Conservation (phyloP, 2,113 vertebrate genomes). For the Falco punctatus region DNA sequence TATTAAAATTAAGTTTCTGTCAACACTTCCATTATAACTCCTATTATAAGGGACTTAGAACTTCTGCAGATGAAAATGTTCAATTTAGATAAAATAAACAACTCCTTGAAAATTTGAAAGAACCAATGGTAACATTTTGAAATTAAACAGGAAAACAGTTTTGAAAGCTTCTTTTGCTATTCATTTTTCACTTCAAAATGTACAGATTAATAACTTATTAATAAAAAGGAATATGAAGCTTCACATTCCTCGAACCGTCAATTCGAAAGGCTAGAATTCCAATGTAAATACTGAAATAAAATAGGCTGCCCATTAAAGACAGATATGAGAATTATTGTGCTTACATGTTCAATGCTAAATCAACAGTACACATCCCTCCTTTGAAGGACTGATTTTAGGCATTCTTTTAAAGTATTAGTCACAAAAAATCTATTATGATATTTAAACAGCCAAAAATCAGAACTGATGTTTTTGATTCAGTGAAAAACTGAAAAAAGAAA, state of each 20-base stretch:
- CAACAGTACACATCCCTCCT: background rate
- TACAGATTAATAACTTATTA: background rate
- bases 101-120: background rate
- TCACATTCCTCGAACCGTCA: background rate
- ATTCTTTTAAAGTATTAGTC: background rate
- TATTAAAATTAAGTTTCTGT: constrained; percentile 41
- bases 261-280: background rate
- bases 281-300: background rate
- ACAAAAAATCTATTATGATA: background rate
- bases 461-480: background rate
- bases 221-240: background rate
- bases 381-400: background rate
- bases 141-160: background rate
- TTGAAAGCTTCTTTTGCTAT: background rate
- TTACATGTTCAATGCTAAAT: background rate
- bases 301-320: background rate
- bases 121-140: background rate
- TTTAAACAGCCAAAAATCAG: background rate
- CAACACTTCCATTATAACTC: background rate
- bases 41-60: background rate
- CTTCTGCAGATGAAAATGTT: constrained; percentile 13
- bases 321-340: background rate
- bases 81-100: constrained; percentile 13
- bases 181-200: background rate
- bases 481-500: background rate